These are phyloP conservation scores for Phyllotis vaccarum DNA, from an alignment of 2,797 vertebrate genomes.

Conservation along the genomic window DNA sequence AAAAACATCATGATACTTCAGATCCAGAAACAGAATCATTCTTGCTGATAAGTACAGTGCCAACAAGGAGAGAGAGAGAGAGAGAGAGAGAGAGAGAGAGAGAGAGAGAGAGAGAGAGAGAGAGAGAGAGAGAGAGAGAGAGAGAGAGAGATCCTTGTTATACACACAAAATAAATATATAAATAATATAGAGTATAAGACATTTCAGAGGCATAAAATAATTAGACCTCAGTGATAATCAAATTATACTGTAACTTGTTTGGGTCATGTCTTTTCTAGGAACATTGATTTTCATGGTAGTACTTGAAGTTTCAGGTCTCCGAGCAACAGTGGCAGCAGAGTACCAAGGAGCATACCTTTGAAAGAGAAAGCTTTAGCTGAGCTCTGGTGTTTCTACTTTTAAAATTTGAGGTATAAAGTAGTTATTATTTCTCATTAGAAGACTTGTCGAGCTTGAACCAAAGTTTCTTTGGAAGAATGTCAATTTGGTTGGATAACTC, in stretches of 20 bases:
- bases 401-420: not conserved
- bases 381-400: not conserved
- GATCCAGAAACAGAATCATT: not conserved
- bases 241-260: not conserved
- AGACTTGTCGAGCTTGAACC: not conserved
- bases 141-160: not conserved
- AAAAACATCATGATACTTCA: not conserved
- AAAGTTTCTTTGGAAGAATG: too few relatives aligned
- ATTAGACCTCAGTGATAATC: not conserved
- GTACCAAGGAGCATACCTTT: not conserved
- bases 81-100: too few relatives aligned
- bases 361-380: not conserved
- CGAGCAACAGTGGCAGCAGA: not conserved
- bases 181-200: not conserved
- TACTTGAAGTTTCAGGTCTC: conserved; percentile 23
- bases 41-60: not conserved
- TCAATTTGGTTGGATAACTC: not conserved
- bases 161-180: not conserved
- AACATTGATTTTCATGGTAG: conserved; percentile 35
- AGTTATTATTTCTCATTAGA: conserved; percentile 34
- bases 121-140: too few relatives aligned
- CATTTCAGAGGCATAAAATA: not conserved
- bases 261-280: not conserved
- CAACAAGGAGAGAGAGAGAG: not conserved
- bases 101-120: too few relatives aligned